Evolutionary conservation across 1,140 invertebrate species (phyloP).

Genomic region (Leptinotarsa undecemlineata): DNA sequence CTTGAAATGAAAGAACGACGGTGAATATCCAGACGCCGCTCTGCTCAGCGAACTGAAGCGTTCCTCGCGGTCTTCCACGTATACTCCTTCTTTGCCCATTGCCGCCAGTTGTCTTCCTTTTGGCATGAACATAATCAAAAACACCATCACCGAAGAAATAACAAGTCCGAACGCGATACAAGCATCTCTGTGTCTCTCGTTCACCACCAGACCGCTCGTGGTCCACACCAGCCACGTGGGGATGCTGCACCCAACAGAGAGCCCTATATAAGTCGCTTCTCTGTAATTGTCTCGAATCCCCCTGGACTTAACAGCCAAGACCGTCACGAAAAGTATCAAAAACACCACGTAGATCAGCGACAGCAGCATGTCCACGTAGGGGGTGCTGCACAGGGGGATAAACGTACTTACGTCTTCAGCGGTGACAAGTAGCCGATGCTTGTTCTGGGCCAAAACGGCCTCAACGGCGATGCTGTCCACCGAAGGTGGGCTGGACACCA

Average conservation of each 20-base stretch:
- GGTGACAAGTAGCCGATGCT: slow-evolving; percentile 55
- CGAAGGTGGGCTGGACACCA: slow-evolving; percentile 72
- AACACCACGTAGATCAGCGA: slow-evolving; percentile 82
- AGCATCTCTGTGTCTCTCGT: slow-evolving; percentile 79
- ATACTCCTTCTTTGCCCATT: slow-evolving; percentile 78
- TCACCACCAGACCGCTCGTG: slow-evolving; percentile 72
- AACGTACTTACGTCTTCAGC: slow-evolving; percentile 51
- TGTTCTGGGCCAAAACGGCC: slow-evolving; percentile 41
- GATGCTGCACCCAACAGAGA: slow-evolving; percentile 80
- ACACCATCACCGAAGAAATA: slow-evolving; percentile 78
- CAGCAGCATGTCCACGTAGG: slow-evolving; percentile 72
- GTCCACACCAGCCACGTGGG: slow-evolving; percentile 88
- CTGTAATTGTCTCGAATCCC: slow-evolving; percentile 91
- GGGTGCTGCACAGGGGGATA: slow-evolving; percentile 64
- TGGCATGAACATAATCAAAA: slow-evolving; percentile 92
- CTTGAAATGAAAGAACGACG: slow-evolving; percentile 90
- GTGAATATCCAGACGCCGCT: slow-evolving; percentile 82
- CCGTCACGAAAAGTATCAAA: slow-evolving; percentile 80
- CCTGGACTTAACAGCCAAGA: slow-evolving; percentile 80
- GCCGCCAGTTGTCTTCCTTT: slow-evolving; percentile 90
- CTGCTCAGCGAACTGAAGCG: slow-evolving; percentile 74
- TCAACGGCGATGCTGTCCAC: slow-evolving; percentile 58
- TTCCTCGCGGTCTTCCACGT: slow-evolving; percentile 77
- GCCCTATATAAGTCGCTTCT: slow-evolving; percentile 86
- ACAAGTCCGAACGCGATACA: slow-evolving; percentile 86